Percentiles rank a stretch among this genome's conserved stretches.
phyloP scores from a whole-genome alignment of 2,113 vertebrate species.

The Progne subis region DNA sequence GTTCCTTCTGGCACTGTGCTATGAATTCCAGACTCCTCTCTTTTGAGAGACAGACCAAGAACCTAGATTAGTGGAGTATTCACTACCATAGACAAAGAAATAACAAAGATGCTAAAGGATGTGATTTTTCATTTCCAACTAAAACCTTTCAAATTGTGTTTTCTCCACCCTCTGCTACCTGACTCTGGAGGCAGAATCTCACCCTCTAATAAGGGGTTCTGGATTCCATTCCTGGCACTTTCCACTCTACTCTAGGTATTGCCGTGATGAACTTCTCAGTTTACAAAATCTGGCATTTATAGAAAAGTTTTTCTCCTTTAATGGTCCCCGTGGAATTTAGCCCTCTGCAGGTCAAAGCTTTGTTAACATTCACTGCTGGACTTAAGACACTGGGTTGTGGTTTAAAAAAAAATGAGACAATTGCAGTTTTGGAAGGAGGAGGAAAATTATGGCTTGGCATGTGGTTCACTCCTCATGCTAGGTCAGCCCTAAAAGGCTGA shows the following conservation, averaged over 20 bases:
- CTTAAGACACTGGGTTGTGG: background rate
- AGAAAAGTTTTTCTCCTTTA: background rate
- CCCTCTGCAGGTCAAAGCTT: conserved; percentile 13
- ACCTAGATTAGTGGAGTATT: background rate
- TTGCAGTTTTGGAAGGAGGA: conserved; percentile 23
- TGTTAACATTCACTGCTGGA: conserved; percentile 9
- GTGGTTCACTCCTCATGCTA: conserved; percentile 30
- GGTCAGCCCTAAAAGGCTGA: conserved; percentile 39
- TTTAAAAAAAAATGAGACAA: background rate
- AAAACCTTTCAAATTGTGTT: background rate
- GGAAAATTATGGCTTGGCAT: conserved; percentile 6
- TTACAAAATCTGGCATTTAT: background rate
- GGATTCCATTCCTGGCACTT: background rate
- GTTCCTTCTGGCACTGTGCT: background rate
- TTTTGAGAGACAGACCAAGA: background rate
- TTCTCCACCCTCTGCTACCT: background rate
- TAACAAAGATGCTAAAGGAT: background rate
- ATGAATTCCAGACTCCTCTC: background rate
- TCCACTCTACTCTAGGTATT: background rate
- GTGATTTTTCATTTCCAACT: background rate
- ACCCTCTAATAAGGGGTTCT: background rate
- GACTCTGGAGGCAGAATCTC: background rate
- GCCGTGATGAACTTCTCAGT: background rate
- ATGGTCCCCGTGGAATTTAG: background rate
- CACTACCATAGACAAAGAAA: background rate